Evolutionary conservation across 2,888 invertebrate species (phyloP).

Genomic region (Acholoe squamosa): DNA sequence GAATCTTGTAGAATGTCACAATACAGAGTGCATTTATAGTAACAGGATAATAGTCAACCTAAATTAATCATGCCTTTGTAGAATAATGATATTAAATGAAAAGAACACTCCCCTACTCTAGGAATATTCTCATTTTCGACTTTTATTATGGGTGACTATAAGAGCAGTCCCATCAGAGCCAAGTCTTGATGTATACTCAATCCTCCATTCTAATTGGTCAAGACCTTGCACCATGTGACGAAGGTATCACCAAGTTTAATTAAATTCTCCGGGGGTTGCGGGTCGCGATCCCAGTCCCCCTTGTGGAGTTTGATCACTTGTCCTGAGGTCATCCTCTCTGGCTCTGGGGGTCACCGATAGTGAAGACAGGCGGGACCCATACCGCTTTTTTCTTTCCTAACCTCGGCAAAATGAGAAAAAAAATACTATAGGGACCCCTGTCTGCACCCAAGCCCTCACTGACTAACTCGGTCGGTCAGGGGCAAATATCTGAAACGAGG

Average conservation of each 20-base stretch:
- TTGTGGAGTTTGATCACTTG: background rate
- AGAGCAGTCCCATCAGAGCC: too few relatives aligned
- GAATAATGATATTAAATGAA: too few relatives aligned
- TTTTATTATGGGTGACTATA: too few relatives aligned
- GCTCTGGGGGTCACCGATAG: constrained; percentile 12
- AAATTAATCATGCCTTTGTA: too few relatives aligned
- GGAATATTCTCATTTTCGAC: too few relatives aligned
- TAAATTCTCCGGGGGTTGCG: constrained; percentile 10
- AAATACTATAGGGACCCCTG: background rate
- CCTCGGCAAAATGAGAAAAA: background rate
- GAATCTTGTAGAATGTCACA: too few relatives aligned
- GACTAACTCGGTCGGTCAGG: background rate
- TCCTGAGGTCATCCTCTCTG: background rate
- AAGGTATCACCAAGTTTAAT: background rate
- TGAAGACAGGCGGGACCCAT: background rate
- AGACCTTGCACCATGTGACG: background rate
- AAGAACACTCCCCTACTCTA: too few relatives aligned
- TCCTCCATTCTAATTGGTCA: constrained; percentile 38
- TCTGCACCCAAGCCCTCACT: background rate
- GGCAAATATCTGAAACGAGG: background rate
- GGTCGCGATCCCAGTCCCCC: background rate
- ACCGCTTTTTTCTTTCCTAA: background rate
- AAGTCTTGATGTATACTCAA: too few relatives aligned
- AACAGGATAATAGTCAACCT: too few relatives aligned
- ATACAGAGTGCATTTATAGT: too few relatives aligned